These are phyloP conservation scores for Pandemis heparana DNA, from an alignment of 2,888 invertebrate species.

Conservation along the genomic window DNA sequence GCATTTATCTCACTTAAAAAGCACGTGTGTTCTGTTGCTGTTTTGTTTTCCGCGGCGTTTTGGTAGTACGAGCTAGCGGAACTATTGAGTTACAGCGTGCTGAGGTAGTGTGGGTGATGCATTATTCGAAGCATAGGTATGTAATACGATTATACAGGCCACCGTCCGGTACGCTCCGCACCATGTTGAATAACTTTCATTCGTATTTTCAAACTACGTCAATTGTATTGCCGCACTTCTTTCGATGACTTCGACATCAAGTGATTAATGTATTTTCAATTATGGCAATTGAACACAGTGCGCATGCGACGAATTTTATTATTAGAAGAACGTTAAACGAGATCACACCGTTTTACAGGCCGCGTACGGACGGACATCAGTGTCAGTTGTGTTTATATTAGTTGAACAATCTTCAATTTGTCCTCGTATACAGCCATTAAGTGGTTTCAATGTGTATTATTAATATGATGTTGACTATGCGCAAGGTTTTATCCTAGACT, in stretches of 20 bases:
- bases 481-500: conserved; percentile 45
- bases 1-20: background rate
- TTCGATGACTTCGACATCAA: conserved; percentile 60
- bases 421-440: conserved; percentile 7
- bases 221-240: conserved; percentile 62
- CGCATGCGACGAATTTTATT: conserved; percentile 80
- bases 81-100: background rate
- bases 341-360: conserved; percentile 64
- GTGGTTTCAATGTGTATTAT: conserved; percentile 38
- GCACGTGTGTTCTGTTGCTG: background rate
- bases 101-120: background rate
- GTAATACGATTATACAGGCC: conserved; percentile 8
- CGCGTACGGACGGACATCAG: conserved; percentile 52
- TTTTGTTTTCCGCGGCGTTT: background rate
- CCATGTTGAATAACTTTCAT: conserved; percentile 68
- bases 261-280: conserved; percentile 79
- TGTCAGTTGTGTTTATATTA: conserved; percentile 57
- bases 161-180: conserved; percentile 12
- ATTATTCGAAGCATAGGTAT: background rate
- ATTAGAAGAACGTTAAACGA: conserved; percentile 67
- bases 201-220: conserved; percentile 74
- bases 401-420: conserved; percentile 37
- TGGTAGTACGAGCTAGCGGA: background rate
- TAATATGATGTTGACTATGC: conserved; percentile 49
- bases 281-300: conserved; percentile 76